A percentile compares a stretch with the other conserved stretches of the same genome.
Evolutionary conservation across 1,140 invertebrate genomes (phyloP).

Genomic region (Bicyclus anynana): DNA sequence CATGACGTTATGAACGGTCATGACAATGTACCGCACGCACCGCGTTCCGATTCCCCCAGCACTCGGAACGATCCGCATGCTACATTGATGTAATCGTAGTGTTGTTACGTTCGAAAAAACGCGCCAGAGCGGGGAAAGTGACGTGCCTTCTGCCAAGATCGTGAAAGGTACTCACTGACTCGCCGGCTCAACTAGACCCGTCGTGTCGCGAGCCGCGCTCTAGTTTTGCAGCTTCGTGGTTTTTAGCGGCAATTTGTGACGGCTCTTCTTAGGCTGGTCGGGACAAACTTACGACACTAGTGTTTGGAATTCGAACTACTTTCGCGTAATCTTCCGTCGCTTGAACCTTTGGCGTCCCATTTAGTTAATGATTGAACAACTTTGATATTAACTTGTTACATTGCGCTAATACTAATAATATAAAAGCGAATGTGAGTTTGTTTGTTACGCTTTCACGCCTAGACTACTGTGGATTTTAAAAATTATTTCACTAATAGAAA

Average conservation of each 20-base stretch:
- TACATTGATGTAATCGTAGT: slow-evolving; percentile 63
- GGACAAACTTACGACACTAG: slow-evolving; percentile 57
- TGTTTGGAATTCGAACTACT: slow-evolving; percentile 64
- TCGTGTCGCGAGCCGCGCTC: not conserved
- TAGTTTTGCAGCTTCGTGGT: slow-evolving; percentile 1
- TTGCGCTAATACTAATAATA: too few relatives aligned
- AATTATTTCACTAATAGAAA: too few relatives aligned
- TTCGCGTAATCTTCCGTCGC: slow-evolving; percentile 54
- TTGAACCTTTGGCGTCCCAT: slow-evolving; percentile 13
- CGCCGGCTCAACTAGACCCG: slow-evolving; percentile 40
- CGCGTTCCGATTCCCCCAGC: slow-evolving; percentile 18
- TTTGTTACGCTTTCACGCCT: too few relatives aligned
- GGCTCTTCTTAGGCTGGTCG: slow-evolving; percentile 39
- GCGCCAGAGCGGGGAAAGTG: slow-evolving; percentile 67
- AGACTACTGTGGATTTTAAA: too few relatives aligned
- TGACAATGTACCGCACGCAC: too few relatives aligned
- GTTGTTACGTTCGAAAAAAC: slow-evolving; percentile 67
- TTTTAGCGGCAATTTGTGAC: slow-evolving; percentile 34
- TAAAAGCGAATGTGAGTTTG: too few relatives aligned
- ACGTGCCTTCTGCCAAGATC: slow-evolving; percentile 47
- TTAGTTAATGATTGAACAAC: not conserved
- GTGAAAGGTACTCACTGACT: slow-evolving; percentile 63
- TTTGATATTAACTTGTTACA: not conserved
- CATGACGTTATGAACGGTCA: too few relatives aligned
- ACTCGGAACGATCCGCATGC: slow-evolving; percentile 42